phyloP scores from a whole-genome alignment of 1,140 invertebrate species.

The Nasonia vitripennis region DNA sequence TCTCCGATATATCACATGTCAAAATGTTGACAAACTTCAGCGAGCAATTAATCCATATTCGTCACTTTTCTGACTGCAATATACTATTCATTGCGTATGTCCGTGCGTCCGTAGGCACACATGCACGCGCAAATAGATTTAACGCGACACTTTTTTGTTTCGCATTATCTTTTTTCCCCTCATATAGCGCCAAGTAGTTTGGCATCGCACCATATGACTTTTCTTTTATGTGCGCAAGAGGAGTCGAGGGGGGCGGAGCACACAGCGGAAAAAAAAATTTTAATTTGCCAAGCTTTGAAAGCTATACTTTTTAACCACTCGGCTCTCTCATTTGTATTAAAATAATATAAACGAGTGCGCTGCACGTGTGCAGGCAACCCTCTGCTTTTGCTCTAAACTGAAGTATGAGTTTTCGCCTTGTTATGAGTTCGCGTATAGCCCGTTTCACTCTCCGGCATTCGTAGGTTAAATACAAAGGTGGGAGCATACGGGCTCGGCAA shows the following conservation, averaged over 20 bases:
- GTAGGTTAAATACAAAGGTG: too few relatives aligned
- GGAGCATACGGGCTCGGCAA: background rate
- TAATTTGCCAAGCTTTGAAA: background rate
- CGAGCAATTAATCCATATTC: background rate
- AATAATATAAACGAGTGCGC: background rate
- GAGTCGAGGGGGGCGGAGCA: too few relatives aligned
- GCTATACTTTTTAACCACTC: too few relatives aligned
- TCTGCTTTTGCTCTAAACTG: background rate
- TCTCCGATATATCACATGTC: background rate
- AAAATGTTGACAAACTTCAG: slow-evolving; percentile 9
- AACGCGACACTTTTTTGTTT: background rate
- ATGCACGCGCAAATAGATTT: background rate
- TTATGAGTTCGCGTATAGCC: background rate
- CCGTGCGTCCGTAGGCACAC: background rate
- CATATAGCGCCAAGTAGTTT: too few relatives aligned
- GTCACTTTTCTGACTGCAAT: background rate
- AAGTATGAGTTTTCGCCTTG: background rate
- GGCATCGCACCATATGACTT: background rate
- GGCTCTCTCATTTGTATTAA: background rate
- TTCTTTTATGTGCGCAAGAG: background rate
- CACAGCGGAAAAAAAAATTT: background rate
- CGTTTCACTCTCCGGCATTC: background rate
- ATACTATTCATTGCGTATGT: background rate
- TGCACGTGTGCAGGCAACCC: too few relatives aligned
- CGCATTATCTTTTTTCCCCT: background rate